Conservation (phyloP, 2,113 vertebrate species). For the Coregonus clupeaformis region DNA sequence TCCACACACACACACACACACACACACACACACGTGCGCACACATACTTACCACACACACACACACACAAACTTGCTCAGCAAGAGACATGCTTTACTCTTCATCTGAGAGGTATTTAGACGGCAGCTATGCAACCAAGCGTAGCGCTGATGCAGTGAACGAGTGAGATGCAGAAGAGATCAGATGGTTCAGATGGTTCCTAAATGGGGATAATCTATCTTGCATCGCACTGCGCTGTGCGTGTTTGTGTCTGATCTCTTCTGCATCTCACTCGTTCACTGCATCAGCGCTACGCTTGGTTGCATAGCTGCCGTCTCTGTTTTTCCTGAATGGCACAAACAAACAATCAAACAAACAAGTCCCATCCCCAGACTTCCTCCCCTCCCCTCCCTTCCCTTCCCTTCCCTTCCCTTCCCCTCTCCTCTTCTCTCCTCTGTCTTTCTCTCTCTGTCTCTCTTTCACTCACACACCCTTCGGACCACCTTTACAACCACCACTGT, state of each 20-base stretch:
- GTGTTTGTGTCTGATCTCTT: no score
- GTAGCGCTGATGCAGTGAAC: no score
- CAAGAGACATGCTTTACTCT: no score
- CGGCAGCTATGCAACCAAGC: conserved; percentile 33
- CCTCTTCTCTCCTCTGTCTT: not conserved
- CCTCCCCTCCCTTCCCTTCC: not conserved
- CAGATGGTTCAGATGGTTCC: no score
- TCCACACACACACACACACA: not conserved
- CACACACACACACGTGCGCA: not conserved
- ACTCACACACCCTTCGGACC: not conserved
- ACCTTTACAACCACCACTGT: conserved; percentile 18
- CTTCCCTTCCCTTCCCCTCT: not conserved
- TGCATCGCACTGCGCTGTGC: no score
- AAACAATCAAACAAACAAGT: conserved; percentile 26
- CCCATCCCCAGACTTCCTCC: not conserved
- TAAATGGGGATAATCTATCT: no score
- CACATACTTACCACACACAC: not conserved
- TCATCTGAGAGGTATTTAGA: not conserved
- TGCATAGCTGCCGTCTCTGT: conserved; percentile 39
- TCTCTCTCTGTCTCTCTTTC: not conserved
- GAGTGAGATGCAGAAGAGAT: not conserved
- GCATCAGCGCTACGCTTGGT: not conserved
- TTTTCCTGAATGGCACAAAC: conserved; percentile 29
- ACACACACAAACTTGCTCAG: not conserved
- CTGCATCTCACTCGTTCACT: not conserved